These are phyloP conservation scores for Zaprionus ghesquierei DNA, from an alignment of 1,140 invertebrate genomes.

Conservation along the genomic window DNA sequence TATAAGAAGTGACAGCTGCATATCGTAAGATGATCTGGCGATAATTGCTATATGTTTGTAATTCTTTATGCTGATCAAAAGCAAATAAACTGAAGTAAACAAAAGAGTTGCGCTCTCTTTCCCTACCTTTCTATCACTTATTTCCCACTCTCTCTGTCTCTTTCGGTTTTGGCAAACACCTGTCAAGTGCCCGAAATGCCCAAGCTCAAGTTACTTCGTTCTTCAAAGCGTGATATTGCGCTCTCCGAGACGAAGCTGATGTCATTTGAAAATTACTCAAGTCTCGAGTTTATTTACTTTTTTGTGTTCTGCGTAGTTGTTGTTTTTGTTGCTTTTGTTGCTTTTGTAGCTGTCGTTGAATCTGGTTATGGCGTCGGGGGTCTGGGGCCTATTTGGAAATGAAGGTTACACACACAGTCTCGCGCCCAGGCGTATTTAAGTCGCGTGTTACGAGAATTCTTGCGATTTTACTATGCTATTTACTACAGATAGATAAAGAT, in stretches of 20 bases:
- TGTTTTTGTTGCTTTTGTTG: background rate
- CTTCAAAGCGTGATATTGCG: slow-evolving; percentile 47
- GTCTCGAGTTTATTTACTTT: slow-evolving; percentile 36
- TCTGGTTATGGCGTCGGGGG: background rate
- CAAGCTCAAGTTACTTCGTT: slow-evolving; percentile 27
- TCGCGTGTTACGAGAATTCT: slow-evolving; percentile 34
- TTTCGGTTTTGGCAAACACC: slow-evolving; percentile 10
- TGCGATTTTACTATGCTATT: slow-evolving; percentile 3
- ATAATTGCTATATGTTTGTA: background rate
- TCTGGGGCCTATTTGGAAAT: slow-evolving; percentile 39
- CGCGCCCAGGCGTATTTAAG: slow-evolving; percentile 45
- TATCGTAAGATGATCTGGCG: background rate
- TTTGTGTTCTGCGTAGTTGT: slow-evolving; percentile 3
- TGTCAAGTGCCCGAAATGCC: slow-evolving; percentile 10
- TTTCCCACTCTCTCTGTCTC: background rate
- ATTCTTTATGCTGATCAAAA: background rate
- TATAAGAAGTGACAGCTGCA: background rate
- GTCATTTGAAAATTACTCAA: slow-evolving; percentile 69
- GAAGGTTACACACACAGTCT: slow-evolving; percentile 61
- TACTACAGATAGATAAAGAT: slow-evolving; percentile 4
- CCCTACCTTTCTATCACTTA: background rate
- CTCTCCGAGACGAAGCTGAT: slow-evolving; percentile 58
- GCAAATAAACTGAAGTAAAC: background rate
- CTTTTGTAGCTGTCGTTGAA: background rate
- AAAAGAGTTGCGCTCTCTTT: background rate